Percentiles rank a stretch among this genome's conserved stretches.
These are phyloP conservation scores for Mnemiopsis leidyi DNA, from an alignment of 37 sponge, comb jelly and placozoan species.

Conservation along the genomic window DNA sequence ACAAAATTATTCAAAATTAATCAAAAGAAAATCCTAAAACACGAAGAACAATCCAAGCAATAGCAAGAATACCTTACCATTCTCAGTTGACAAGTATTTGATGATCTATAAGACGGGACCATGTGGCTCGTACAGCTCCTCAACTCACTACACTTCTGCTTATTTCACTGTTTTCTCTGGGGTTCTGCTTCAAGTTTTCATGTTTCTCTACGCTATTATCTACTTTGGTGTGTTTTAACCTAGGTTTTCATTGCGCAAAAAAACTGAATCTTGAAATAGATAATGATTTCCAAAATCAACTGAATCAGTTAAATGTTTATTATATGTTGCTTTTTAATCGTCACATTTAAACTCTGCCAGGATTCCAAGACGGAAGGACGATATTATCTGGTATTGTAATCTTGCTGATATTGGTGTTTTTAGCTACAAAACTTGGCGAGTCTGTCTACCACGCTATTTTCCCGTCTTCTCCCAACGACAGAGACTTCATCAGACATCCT, in stretches of 20 bases:
- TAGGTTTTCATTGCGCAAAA: not conserved
- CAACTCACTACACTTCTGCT: constrained; percentile 11
- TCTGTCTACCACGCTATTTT: not conserved
- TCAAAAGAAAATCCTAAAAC: no score
- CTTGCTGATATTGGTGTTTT: not conserved
- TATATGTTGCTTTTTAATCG: no score
- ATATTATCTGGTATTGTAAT: not conserved
- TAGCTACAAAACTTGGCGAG: not conserved
- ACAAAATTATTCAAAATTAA: no score
- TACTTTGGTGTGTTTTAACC: not conserved
- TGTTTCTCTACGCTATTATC: not conserved
- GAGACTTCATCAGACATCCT: not conserved
- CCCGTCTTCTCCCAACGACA: not conserved
- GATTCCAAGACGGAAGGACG: not conserved
- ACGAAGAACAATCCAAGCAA: no score
- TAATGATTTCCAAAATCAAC: no score
- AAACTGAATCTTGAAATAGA: no score
- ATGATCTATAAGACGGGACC: not conserved
- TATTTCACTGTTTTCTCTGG: constrained; percentile 12
- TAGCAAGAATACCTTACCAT: no score
- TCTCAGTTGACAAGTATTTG: constrained; percentile 17
- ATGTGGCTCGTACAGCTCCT: not conserved
- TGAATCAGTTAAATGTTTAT: no score
- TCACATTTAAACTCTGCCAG: no score
- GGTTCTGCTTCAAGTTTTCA: not conserved